Evolutionary conservation across 2,888 invertebrate genomes (phyloP).

Genomic region (Mimachlamys varia): DNA sequence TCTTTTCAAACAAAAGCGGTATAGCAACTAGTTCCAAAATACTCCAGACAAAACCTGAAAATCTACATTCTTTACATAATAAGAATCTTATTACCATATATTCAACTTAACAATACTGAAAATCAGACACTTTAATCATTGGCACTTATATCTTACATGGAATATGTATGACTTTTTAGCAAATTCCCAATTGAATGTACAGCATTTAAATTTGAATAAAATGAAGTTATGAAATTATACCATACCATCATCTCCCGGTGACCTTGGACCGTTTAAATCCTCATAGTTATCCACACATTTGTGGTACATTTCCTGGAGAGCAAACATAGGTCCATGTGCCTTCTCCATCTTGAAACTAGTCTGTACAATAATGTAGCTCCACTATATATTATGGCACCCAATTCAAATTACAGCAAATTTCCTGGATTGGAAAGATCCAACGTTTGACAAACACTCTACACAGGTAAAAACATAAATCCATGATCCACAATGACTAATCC

Average conservation of each 20-base stretch:
- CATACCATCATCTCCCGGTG: conserved; percentile 54
- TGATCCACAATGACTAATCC: background rate
- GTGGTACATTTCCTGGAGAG: conserved; percentile 64
- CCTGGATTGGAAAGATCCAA: background rate
- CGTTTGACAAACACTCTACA: conserved; percentile 12
- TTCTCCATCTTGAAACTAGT: background rate
- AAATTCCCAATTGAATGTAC: no score
- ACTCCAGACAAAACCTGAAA: no score
- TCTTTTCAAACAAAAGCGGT: no score
- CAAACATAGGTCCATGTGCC: conserved; percentile 49
- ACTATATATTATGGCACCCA: background rate
- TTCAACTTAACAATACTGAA: no score
- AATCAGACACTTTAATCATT: no score
- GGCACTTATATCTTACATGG: no score
- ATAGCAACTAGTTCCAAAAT: no score
- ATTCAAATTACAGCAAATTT: background rate
- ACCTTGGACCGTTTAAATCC: conserved; percentile 62
- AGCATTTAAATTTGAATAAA: no score
- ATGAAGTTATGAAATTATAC: no score
- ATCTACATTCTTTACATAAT: no score
- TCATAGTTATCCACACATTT: conserved; percentile 68
- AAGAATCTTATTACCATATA: no score
- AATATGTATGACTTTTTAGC: no score
- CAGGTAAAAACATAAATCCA: background rate
- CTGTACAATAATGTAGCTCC: background rate